Evolutionary conservation across 2,888 invertebrate genomes (phyloP).

Genomic region (Acrobasis consociella): DNA sequence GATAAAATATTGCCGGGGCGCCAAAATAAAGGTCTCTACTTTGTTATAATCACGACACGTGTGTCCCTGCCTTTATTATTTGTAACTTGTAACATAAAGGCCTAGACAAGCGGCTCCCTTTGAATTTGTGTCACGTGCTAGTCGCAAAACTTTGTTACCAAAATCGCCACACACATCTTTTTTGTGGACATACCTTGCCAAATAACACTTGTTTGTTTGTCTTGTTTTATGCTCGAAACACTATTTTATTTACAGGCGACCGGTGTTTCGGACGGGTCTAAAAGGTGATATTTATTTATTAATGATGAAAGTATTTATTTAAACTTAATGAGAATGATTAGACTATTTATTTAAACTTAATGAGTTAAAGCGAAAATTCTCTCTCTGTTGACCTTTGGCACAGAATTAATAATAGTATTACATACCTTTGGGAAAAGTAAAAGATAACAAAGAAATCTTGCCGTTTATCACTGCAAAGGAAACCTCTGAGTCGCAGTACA

Average conservation of each 20-base stretch:
- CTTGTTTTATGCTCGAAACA: slow-evolving; percentile 7
- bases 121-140: slow-evolving; percentile 8
- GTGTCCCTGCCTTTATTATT: slow-evolving; percentile 1
- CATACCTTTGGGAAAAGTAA: too few relatives aligned
- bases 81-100: slow-evolving; percentile 3
- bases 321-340: too few relatives aligned
- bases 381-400: too few relatives aligned
- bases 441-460: too few relatives aligned
- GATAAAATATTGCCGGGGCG: not conserved
- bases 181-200: slow-evolving; percentile 2
- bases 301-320: too few relatives aligned
- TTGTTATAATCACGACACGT: not conserved
- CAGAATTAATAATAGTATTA: too few relatives aligned
- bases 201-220: slow-evolving; percentile 1
- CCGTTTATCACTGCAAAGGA: too few relatives aligned
- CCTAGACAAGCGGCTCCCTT: slow-evolving; percentile 8
- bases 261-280: too few relatives aligned
- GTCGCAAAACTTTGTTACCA: slow-evolving; percentile 7
- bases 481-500: too few relatives aligned
- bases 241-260: not conserved
- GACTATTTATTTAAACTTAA: too few relatives aligned
- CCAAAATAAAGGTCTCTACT: not conserved
- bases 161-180: slow-evolving; percentile 11
- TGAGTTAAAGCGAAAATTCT: too few relatives aligned
- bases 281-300: too few relatives aligned